phyloP scores from a whole-genome alignment of 1,140 invertebrate species.

The Drosophila eugracilis region DNA sequence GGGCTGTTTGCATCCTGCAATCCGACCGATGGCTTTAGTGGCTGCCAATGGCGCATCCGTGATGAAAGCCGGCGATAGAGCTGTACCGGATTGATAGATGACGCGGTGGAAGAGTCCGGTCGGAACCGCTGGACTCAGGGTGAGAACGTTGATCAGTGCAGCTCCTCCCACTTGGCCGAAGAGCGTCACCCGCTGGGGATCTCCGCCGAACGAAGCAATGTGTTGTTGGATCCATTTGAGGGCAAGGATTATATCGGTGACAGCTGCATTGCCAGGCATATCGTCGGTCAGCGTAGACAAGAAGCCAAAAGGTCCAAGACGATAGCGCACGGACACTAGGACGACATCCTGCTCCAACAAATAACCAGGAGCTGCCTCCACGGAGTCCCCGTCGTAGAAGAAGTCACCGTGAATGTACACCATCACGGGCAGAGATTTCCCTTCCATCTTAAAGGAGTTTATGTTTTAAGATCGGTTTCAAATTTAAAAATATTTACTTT shows the following conservation, averaged over 20 bases:
- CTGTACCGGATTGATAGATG: constrained; percentile 85
- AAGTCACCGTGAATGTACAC: constrained; percentile 84
- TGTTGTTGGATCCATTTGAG: constrained; percentile 88
- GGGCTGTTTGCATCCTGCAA: constrained; percentile 74
- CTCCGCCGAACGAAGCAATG: constrained; percentile 89
- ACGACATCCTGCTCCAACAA: constrained; percentile 85
- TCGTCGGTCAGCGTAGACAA: constrained; percentile 86
- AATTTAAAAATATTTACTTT: background rate
- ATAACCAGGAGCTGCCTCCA: constrained; percentile 77
- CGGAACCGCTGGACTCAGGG: constrained; percentile 79
- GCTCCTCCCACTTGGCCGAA: constrained; percentile 88
- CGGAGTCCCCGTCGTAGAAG: constrained; percentile 75
- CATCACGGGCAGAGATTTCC: constrained; percentile 69
- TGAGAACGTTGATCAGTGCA: constrained; percentile 85
- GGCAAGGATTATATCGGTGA: constrained; percentile 88
- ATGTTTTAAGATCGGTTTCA: background rate
- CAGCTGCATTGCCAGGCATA: constrained; percentile 89
- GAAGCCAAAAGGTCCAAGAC: constrained; percentile 86
- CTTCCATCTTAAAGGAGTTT: constrained; percentile 49
- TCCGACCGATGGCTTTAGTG: constrained; percentile 68
- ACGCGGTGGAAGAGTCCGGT: constrained; percentile 86
- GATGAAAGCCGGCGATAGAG: constrained; percentile 89
- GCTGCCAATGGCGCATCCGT: constrained; percentile 86
- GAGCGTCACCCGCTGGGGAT: constrained; percentile 87
- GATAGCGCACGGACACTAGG: constrained; percentile 85